These are phyloP conservation scores for Orgyia antiqua DNA, from an alignment of 2,888 invertebrate genomes.

Conservation along the genomic window DNA sequence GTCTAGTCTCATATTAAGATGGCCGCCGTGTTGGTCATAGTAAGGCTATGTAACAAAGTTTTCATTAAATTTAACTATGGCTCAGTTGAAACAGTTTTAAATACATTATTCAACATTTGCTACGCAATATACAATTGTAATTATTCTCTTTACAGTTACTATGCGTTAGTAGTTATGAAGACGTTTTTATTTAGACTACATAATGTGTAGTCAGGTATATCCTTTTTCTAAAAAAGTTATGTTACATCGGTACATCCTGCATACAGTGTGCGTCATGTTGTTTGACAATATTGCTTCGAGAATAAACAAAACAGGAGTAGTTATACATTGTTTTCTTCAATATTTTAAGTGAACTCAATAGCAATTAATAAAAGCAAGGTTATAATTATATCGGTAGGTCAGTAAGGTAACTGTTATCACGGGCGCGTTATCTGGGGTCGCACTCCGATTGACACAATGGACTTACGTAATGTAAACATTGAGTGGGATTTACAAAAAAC, in stretches of 20 bases:
- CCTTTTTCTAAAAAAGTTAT: slow-evolving; percentile 41
- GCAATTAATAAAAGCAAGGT: slow-evolving; percentile 22
- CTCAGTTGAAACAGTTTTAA: background rate
- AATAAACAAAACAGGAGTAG: no score
- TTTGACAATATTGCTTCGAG: no score
- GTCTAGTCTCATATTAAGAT: no score
- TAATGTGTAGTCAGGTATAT: slow-evolving; percentile 13
- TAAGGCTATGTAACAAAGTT: background rate
- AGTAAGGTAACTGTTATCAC: slow-evolving; percentile 25
- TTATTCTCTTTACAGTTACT: slow-evolving; percentile 12
- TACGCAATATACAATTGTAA: slow-evolving; percentile 8
- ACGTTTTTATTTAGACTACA: slow-evolving; percentile 3
- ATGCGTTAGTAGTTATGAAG: background rate
- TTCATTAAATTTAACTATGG: no score
- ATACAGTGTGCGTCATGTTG: no score
- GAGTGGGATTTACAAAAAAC: no score
- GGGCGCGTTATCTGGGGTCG: slow-evolving; percentile 28
- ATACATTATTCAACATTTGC: slow-evolving; percentile 5
- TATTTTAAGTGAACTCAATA: slow-evolving; percentile 14
- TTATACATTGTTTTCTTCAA: no score
- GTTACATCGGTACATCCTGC: no score
- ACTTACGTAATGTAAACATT: slow-evolving; percentile 20
- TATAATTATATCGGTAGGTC: slow-evolving; percentile 23
- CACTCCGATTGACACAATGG: slow-evolving; percentile 17
- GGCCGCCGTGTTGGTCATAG: no score